phyloP scores from a whole-genome alignment of 2,888 invertebrate species.

The Ashinkailepas kermadecensis region DNA sequence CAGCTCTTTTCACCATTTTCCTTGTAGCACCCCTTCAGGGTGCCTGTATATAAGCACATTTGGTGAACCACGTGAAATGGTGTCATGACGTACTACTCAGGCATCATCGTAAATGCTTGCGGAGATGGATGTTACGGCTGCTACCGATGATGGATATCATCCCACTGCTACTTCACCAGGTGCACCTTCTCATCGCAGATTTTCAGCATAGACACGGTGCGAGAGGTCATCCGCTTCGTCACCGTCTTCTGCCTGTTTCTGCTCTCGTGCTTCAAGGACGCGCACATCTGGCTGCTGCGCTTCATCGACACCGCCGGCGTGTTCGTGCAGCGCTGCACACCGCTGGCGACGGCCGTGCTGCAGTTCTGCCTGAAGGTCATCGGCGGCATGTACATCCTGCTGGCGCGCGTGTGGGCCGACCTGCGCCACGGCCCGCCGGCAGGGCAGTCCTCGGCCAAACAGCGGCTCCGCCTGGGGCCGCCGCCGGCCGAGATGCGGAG shows the following conservation, averaged over 20 bases:
- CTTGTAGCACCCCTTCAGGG: no score
- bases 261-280: background rate
- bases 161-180: no score
- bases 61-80: no score
- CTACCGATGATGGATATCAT: no score
- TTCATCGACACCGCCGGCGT: background rate
- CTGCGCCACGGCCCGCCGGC: constrained; percentile 33
- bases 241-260: background rate
- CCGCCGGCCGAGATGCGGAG: no score
- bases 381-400: constrained; percentile 45
- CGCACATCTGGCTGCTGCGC: background rate
- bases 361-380: constrained; percentile 12
- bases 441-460: constrained; percentile 2
- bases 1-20: no score
- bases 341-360: constrained; percentile 4
- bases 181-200: background rate
- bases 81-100: no score
- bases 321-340: constrained; percentile 5
- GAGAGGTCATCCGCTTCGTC: background rate
- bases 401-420: constrained; percentile 39
- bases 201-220: background rate
- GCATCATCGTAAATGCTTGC: no score
- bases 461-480: background rate
- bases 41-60: no score
- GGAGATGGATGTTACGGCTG: no score